phyloP scores from a whole-genome alignment of 1,140 invertebrate genomes.

The Drosophila micromelanica region DNA sequence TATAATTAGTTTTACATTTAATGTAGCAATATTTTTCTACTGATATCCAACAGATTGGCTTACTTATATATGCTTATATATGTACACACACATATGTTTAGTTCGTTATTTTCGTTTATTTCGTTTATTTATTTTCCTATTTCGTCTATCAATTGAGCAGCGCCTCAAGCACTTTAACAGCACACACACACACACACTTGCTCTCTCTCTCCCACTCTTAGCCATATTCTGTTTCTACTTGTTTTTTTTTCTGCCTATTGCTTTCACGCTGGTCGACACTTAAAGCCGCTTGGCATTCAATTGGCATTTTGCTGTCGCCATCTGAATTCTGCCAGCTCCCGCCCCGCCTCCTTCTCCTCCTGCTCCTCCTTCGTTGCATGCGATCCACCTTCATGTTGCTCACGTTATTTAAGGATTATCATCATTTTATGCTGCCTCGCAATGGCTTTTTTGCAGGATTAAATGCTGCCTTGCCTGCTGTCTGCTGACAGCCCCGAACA shows the following conservation, averaged over 20 bases:
- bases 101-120: slow-evolving; percentile 41
- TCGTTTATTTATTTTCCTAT: too few species aligned
- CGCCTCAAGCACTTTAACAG: slow-evolving; percentile 39
- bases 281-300: slow-evolving; percentile 80
- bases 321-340: not conserved
- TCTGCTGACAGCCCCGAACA: slow-evolving; percentile 22
- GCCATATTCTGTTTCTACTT: slow-evolving; percentile 9
- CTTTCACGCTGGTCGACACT: slow-evolving; percentile 42
- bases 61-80: not conserved
- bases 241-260: slow-evolving; percentile 14
- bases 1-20: too few species aligned
- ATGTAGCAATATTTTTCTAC: not conserved
- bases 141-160: slow-evolving; percentile 19
- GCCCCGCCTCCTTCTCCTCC: not conserved
- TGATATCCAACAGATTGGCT: not conserved
- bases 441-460: slow-evolving; percentile 81
- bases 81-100: not conserved
- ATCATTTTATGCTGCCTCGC: slow-evolving; percentile 78
- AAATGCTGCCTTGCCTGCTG: slow-evolving; percentile 64
- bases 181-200: not conserved
- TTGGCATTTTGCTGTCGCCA: slow-evolving; percentile 79
- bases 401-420: slow-evolving; percentile 81
- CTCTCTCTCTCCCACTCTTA: not conserved
- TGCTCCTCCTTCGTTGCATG: not conserved
- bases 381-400: slow-evolving; percentile 35